These are phyloP conservation scores for Drosophila lacicola DNA, from an alignment of 2,888 invertebrate species.

Conservation along the genomic window DNA sequence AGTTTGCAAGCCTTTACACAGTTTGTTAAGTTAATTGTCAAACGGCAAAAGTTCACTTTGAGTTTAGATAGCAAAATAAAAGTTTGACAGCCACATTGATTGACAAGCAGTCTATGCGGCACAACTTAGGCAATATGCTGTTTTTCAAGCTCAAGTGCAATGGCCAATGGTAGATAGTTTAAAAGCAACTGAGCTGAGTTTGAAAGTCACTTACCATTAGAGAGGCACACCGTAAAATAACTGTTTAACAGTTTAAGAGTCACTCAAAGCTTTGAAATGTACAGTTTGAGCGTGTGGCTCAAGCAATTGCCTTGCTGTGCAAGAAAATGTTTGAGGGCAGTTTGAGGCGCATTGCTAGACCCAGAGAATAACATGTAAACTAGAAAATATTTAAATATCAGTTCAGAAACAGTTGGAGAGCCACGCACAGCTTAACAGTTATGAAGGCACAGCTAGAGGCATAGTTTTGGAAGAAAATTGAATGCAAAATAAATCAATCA, in stretches of 20 bases:
- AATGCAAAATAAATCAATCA: constrained; percentile 32
- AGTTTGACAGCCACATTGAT: not conserved
- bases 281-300: not conserved
- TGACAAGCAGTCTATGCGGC: no score
- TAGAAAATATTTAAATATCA: constrained; percentile 1
- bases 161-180: not conserved
- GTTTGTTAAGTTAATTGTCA: not conserved
- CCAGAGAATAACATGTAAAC: not conserved
- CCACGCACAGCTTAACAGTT: constrained; percentile 5
- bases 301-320: no score
- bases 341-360: constrained; percentile 1
- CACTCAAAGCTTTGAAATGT: not conserved
- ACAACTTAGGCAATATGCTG: not conserved
- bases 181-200: not conserved
- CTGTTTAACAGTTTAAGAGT: not conserved
- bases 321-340: no score
- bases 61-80: not conserved
- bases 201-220: no score
- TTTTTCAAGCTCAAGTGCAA: not conserved
- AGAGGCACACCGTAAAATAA: not conserved
- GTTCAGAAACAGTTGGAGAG: not conserved
- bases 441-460: constrained; percentile 3
- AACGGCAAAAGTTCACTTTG: not conserved
- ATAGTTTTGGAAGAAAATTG: constrained; percentile 8
- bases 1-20: not conserved